phyloP scores from a whole-genome alignment of 2,888 invertebrate species.

The Campoplex nolae region DNA sequence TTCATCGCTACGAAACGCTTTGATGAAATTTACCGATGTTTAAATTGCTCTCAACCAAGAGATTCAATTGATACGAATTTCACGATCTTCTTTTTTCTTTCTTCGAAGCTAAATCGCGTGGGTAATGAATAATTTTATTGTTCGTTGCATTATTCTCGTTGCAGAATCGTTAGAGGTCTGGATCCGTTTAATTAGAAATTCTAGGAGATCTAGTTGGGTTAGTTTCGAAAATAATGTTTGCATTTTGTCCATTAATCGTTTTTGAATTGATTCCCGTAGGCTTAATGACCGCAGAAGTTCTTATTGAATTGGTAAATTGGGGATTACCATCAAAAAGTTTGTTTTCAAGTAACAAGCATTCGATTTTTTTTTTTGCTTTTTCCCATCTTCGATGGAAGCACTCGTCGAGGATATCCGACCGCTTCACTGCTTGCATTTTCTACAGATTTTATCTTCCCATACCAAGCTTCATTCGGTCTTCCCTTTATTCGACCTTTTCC shows the following conservation, averaged over 20 bases:
- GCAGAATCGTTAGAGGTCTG: not conserved
- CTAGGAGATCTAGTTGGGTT: not conserved
- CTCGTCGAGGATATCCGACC: not conserved
- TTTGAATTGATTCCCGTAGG: not conserved
- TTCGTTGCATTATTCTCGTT: not conserved
- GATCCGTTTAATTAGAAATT: not conserved
- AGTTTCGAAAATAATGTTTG: not conserved
- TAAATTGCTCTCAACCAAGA: not conserved
- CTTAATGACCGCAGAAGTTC: not conserved
- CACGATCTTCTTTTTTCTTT: not conserved
- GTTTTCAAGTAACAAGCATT: not conserved
- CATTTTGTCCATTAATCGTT: not conserved
- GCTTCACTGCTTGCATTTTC: not conserved
- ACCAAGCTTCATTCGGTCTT: conserved; percentile 3
- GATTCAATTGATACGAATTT: not conserved
- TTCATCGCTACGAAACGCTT: not conserved
- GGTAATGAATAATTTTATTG: not conserved
- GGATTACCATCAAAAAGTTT: not conserved
- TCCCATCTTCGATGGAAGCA: not conserved
- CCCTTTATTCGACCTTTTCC: conserved; percentile 1
- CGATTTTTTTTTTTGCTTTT: not conserved
- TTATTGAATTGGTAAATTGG: not conserved
- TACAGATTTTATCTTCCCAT: conserved; percentile 2
- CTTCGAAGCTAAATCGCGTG: not conserved
- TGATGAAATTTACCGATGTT: not conserved